phyloP scores from a whole-genome alignment of 53 echinoderm and acorn worm genomes.

The Echinometra lucunter region DNA sequence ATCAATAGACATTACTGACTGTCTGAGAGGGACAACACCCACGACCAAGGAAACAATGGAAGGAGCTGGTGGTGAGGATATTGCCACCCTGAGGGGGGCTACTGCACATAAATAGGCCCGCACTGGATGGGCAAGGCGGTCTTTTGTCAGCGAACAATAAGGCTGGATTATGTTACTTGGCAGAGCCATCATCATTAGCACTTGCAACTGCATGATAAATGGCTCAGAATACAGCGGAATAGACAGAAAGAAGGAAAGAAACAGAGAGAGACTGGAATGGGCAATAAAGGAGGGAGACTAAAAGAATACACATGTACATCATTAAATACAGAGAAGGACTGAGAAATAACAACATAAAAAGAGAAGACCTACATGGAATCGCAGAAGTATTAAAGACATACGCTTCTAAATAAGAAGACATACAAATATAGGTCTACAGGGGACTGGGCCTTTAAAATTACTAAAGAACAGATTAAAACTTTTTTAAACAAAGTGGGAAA shows the following conservation, averaged over 20 bases:
- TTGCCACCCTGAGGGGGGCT: constrained; percentile 31
- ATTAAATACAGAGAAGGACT: not conserved
- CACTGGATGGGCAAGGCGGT: not conserved
- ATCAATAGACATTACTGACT: constrained; percentile 2
- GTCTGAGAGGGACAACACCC: constrained; percentile 20
- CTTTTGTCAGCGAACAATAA: not conserved
- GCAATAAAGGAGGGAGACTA: not conserved
- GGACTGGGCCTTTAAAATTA: too few relatives aligned
- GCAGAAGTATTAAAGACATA: not conserved
- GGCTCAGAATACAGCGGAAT: not conserved
- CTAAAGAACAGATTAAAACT: too few relatives aligned
- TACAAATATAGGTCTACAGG: too few relatives aligned
- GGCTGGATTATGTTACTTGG: not conserved
- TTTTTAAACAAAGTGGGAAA: too few relatives aligned
- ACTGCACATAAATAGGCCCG: not conserved
- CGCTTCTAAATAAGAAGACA: too few relatives aligned
- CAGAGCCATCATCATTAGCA: not conserved
- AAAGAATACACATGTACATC: not conserved
- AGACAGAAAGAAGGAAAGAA: not conserved
- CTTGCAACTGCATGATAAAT: not conserved
- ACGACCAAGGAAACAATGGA: not conserved
- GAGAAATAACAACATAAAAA: not conserved
- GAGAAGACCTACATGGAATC: not conserved
- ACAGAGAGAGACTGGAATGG: not conserved
- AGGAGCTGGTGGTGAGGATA: constrained; percentile 18